phyloP scores from a whole-genome alignment of 2,113 vertebrate species.

The Capreolus pygargus region DNA sequence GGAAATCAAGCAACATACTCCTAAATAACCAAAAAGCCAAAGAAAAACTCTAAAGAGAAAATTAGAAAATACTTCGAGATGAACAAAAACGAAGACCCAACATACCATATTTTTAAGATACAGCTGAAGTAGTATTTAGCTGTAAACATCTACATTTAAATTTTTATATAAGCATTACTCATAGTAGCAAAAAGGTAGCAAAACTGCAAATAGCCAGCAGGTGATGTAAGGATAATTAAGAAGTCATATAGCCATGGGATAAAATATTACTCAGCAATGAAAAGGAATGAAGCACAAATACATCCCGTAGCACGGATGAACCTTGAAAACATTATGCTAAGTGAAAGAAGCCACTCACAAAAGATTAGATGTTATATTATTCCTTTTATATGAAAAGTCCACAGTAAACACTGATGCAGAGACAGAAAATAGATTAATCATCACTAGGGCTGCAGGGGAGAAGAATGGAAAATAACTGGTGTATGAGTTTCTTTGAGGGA shows the following conservation, averaged over 20 bases:
- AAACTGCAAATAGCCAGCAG: background rate
- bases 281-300: background rate
- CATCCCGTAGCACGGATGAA: accelerated
- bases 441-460: background rate
- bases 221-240: background rate
- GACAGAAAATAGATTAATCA: background rate
- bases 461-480: background rate
- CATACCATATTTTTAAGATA: background rate
- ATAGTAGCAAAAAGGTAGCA: background rate
- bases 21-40: background rate
- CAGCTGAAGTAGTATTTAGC: background rate
- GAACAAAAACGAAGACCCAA: background rate
- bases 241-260: no score
- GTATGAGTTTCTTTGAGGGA: background rate
- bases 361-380: background rate
- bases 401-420: background rate
- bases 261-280: background rate
- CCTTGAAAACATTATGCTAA: background rate
- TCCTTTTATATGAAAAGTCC: background rate
- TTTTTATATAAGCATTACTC: background rate
- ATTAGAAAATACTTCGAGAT: background rate
- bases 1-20: background rate
- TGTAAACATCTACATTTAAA: background rate
- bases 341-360: background rate
- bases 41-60: background rate